A percentile compares a stretch with the other conserved stretches of the same genome.
Conservation (phyloP, 2,888 invertebrate genomes). For the Meandrusa payeni region DNA sequence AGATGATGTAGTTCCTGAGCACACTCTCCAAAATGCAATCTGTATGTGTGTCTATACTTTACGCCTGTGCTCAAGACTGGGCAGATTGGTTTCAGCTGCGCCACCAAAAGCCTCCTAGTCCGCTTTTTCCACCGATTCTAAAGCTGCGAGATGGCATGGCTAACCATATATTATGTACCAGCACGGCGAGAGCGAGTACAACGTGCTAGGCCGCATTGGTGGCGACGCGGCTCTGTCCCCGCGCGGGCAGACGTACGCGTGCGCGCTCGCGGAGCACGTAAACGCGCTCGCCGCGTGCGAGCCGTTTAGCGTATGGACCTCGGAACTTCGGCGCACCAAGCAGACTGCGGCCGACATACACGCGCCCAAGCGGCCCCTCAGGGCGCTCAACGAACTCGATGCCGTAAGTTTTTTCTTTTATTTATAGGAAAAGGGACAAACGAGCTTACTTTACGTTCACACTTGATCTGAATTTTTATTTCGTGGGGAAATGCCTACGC, state of each 20-base stretch:
- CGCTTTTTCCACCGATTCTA: too few species aligned
- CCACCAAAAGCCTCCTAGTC: too few species aligned
- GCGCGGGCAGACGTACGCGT: constrained; percentile 89
- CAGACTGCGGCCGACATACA: constrained; percentile 91
- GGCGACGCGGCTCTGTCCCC: constrained; percentile 93
- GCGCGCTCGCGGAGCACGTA: constrained; percentile 87
- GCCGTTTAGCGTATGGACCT: constrained; percentile 93
- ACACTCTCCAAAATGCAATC: too few species aligned
- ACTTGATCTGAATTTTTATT: too few species aligned
- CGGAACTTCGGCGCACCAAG: constrained; percentile 92
- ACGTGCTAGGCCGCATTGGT: constrained; percentile 93
- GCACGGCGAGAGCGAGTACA: constrained; percentile 97
- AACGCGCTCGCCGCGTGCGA: constrained; percentile 81
- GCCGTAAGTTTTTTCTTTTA: constrained; percentile 83
- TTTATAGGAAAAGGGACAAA: too few species aligned
- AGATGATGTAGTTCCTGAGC: too few species aligned
- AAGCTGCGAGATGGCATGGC: too few species aligned
- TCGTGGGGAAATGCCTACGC: too few species aligned
- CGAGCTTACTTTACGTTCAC: too few species aligned
- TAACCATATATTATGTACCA: constrained; percentile 50
- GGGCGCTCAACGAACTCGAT: constrained; percentile 95
- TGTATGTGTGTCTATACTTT: too few species aligned
- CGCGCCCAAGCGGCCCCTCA: constrained; percentile 91
- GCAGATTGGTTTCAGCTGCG: too few species aligned
- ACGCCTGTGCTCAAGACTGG: too few species aligned